Evolutionary conservation across 2,888 invertebrate species (phyloP).

Genomic region (Linyphia triangularis): DNA sequence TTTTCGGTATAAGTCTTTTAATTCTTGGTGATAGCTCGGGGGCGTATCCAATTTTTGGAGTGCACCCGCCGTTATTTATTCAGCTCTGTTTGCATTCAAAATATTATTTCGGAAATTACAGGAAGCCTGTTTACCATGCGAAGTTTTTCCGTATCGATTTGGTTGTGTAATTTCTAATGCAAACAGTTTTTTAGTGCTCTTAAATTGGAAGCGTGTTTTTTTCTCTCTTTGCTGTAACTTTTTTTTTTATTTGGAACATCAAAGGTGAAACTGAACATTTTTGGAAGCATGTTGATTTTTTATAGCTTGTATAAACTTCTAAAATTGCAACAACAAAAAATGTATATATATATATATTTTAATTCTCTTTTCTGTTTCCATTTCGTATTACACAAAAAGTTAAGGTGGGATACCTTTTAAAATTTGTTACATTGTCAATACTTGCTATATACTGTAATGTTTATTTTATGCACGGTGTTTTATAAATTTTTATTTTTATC

Average conservation of each 20-base stretch:
- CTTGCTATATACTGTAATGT: no score
- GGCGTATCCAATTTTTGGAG: constrained; percentile 4
- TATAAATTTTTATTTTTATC: no score
- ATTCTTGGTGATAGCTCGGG: background rate
- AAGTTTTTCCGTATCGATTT: background rate
- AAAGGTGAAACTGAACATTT: no score
- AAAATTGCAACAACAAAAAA: no score
- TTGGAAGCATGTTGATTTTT: no score
- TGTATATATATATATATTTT: no score
- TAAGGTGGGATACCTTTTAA: no score
- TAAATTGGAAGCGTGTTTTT: background rate
- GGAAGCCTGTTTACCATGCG: background rate
- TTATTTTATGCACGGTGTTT: no score
- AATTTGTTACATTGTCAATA: no score
- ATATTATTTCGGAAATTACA: background rate
- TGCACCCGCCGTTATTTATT: constrained; percentile 13
- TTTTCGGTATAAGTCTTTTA: background rate
- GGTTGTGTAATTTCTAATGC: constrained; percentile 9
- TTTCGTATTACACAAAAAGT: no score
- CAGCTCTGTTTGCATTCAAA: constrained; percentile 7
- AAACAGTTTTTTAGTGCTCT: constrained; percentile 19
- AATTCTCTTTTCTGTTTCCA: no score
- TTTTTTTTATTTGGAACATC: background rate
- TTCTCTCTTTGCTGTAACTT: background rate
- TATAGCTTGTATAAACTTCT: no score